Base-by-base conservation (phyloP, 2,113 vertebrate genomes). In the Ariopsis seemanni region DNA sequence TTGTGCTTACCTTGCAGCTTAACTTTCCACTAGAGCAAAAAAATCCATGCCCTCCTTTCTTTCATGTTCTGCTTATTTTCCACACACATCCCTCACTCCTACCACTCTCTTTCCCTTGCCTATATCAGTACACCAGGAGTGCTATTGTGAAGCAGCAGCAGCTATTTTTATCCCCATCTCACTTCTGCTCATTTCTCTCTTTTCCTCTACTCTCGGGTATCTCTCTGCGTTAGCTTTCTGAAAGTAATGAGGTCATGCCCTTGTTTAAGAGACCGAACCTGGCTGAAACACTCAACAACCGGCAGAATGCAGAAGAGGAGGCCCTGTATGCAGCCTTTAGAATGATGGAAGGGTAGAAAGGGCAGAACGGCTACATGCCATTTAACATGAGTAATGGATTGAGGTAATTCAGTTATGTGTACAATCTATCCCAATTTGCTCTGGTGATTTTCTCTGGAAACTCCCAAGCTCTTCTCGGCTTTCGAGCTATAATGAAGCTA, bases 151-250 rank as follows among this genome's bases (percentile, higher is more conserved):
- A 86, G 18, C 20, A 27, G 18, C 20, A 27, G 71, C 34, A 50
- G 79, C 80, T 92, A 93, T 93, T 92, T 93, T 90, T 92, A 90
- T 79, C 69, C 20, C 52, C 27, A 71, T 88, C 88, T 85, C 88
- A 89, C 83, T 88, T 93, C 84, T 90, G 25, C 52, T 55, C 75
- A 79, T 79, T 79, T 25, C n/a, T 79, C 75, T 79, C 12, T 55
- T 86, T 69, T 85, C 86, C 81, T 92, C 82, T 69, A 78, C 27
- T 86, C 34, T 27, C 83, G 53, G 55, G 79, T 80, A 80, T 82
- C 63, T 71, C 65, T 84, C 65, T 22, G 50, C 30, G 11, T n/a
- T 7, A 50, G 25, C 69, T 42, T 52, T 52, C 42, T 25, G 15
- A 27, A 34, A 48, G 84, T 62, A 25, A 60, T 50, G 20, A 25